Base-by-base conservation (phyloP, 2,113 vertebrate species). In the Tamias sibiricus region DNA sequence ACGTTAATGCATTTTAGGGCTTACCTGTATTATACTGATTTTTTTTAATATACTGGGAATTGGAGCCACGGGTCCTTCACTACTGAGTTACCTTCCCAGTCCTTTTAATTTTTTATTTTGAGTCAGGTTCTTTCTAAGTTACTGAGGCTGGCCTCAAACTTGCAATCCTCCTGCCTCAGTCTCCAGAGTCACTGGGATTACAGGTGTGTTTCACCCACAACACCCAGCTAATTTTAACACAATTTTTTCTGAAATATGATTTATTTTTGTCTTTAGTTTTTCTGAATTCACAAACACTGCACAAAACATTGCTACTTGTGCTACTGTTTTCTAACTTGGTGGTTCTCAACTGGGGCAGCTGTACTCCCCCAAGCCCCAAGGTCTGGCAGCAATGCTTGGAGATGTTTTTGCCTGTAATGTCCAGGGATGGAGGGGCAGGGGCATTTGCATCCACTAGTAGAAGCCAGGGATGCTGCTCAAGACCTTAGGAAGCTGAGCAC, bases 381-480 rank as follows among this genome's bases (percentile, higher is more conserved):
- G 54, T 19, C 83, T 84, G 17, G 30, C 35, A 40, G 49, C 35
- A 42, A 30, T 6, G 26, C 13, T 6, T 22, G 35, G 4, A 28
- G 52, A 47, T 37, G 26, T 14, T 22, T 37, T 22, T 35, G 13
- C 52, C 76, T 0, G 2, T 75, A 35, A 42, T 16, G 30, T 64
- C 22, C 28, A 7, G 7, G n/a, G 1, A 6, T 3, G 0, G 19
- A 42, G 8, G 8, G 26, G 8, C 17, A 9, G 5, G 5, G 6
- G 14, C 32, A 16, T 0, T 22, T 30, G 47, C 9, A 4, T 37
- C 52, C 74, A 13, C 37, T 22, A 22, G 44, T 17, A 19, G 5
- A 49, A 5, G 28, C 8, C 30, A 30, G 6, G 16, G 6, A n/a
- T 12, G 4, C 32, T 17, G 16, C 16, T 47, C 19, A 57, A 10